Conservation (phyloP, 1,140 invertebrate genomes). For the Cecropterus lyciades region DNA sequence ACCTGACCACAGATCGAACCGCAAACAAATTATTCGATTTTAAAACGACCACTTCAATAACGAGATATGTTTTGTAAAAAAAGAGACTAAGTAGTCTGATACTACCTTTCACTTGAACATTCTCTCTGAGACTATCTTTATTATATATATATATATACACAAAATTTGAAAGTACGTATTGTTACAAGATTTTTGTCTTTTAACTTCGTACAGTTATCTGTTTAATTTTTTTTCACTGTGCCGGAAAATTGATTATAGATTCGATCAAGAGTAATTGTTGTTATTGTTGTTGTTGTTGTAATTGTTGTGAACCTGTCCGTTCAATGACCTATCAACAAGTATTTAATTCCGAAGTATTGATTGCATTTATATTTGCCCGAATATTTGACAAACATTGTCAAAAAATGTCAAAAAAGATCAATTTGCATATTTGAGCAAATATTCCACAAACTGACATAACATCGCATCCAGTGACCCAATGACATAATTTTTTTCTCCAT, state of each 20-base stretch:
- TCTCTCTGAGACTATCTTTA: too few species aligned
- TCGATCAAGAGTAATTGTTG: too few species aligned
- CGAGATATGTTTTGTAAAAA: conserved; percentile 6
- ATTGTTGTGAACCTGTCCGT: too few species aligned
- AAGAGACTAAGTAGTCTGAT: not conserved
- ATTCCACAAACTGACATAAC: not conserved
- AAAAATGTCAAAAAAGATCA: not conserved
- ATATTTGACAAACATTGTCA: not conserved
- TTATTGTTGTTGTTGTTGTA: too few species aligned
- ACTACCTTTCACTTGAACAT: conserved; percentile 11
- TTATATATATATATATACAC: too few species aligned
- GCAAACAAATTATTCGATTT: conserved; percentile 1
- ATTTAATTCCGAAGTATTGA: too few species aligned
- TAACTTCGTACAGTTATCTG: too few species aligned
- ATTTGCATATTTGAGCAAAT: not conserved
- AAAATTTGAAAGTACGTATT: not conserved
- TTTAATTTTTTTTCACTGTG: too few species aligned
- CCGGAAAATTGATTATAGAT: too few species aligned
- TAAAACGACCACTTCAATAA: conserved; percentile 6
- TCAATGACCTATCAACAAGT: too few species aligned
- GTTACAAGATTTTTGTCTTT: too few species aligned
- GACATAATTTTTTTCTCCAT: conserved; percentile 8
- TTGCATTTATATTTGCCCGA: not conserved
- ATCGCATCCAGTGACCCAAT: conserved; percentile 7
- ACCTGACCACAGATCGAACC: not conserved